phyloP scores from a whole-genome alignment of 2,888 invertebrate genomes.

The Hipparchia semele region DNA sequence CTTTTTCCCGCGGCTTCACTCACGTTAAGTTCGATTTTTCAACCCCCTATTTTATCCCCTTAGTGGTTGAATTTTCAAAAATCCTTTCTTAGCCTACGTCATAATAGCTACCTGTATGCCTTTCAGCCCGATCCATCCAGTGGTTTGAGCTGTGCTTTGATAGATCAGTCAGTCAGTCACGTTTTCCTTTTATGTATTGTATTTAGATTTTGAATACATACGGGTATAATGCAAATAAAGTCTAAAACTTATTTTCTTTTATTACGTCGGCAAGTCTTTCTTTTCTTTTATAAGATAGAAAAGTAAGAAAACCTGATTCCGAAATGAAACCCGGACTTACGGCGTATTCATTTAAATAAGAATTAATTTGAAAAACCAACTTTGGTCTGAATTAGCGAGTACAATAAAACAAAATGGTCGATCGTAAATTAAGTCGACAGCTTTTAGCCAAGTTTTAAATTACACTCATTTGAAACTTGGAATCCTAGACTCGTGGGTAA shows the following conservation, averaged over 20 bases:
- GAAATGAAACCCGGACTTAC: background rate
- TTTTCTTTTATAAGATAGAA: background rate
- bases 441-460: conserved; percentile 38
- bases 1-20: no score
- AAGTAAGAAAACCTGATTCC: background rate
- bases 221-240: no score
- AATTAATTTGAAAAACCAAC: conserved; percentile 22
- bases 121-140: no score
- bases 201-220: no score
- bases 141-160: no score
- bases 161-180: no score
- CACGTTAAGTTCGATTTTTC: no score
- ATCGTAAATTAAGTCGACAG: conserved; percentile 39
- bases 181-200: no score
- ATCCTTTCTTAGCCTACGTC: no score
- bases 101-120: no score
- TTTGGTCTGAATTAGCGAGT: conserved; percentile 25
- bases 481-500: conserved; percentile 34
- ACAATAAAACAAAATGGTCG: conserved; percentile 35
- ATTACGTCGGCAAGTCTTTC: background rate
- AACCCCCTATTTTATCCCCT: no score
- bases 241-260: background rate
- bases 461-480: conserved; percentile 38
- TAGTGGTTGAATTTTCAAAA: no score
- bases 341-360: conserved; percentile 11